Base-by-base conservation (phyloP, 1,140 invertebrate species). In the Mamestra configurata region DNA sequence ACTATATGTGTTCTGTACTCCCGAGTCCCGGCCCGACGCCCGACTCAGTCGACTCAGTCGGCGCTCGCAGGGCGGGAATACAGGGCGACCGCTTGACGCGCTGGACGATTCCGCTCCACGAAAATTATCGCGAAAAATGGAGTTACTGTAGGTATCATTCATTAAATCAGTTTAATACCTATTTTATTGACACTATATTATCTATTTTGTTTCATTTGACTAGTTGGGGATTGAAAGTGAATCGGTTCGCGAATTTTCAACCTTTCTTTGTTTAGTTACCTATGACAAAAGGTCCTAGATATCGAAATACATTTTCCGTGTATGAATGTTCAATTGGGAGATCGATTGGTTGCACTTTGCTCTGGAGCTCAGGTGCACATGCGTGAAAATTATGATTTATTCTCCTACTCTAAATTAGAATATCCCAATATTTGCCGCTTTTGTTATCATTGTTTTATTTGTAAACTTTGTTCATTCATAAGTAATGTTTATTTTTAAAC, bases 61-160 rank as follows among this genome's bases (percentile, higher is more conserved):
- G 57, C 73, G 43, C 57, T 76, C 55, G 73, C 40, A 64, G 57
- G 73, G 73, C 73, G 73, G 40, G 55, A 76, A 76, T 46, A 18
- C 7, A 76, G 55, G 73, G 73, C 55, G 73, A 57, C 13, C 40
- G 73, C 18, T 8, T 13, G 20, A 46, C 57, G 40, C 73, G 57
- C 55, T 43, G 37, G 18, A 24, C 57, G 24, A 27, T 31, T 31
- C 24, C 57, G 55, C 35, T 43, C 35, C 5, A 40, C 40, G 37
- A 76, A 49, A 46, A 46, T 46, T 10, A 27, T 49, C 73, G 73
- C 73, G 73, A 49, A 73, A 73, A 61, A 76, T 76, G 73, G 24
- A 76, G 20, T 76, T 59, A 49, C 0, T 76, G 73, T 76, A 43
- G 55, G 73, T 64, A 49, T 61, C 24, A 18, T 64, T 43, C 11